These are phyloP conservation scores for Bombus haemorrhoidalis DNA, from an alignment of 1,140 invertebrate genomes.

Conservation along the genomic window DNA sequence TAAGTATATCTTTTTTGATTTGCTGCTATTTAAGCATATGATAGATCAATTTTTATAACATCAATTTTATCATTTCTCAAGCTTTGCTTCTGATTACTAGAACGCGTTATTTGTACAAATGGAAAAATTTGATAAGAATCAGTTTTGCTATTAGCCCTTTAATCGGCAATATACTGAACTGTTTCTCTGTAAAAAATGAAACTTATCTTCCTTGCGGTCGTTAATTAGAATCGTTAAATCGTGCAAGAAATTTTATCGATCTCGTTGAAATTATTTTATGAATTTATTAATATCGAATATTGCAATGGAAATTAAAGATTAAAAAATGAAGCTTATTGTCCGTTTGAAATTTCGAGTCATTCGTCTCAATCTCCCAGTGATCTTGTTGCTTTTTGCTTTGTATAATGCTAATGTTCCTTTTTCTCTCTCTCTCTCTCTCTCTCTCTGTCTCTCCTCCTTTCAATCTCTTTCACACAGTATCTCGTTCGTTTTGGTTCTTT, in stretches of 20 bases:
- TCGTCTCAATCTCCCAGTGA: slow-evolving; percentile 2
- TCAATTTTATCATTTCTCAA: background rate
- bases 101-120: background rate
- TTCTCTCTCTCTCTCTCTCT: slow-evolving; percentile 35
- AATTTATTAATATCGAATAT: background rate
- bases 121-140: too few relatives aligned
- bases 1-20: background rate
- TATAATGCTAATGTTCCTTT: slow-evolving; percentile 35
- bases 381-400: background rate
- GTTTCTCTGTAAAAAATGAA: too few relatives aligned
- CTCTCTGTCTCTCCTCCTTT: slow-evolving; percentile 18
- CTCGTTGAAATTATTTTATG: background rate
- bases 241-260: background rate
- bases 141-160: background rate
- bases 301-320: background rate
- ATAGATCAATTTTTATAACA: background rate
- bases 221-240: background rate
- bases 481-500: background rate
- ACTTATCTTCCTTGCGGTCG: background rate
- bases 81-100: background rate
- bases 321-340: background rate
- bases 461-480: background rate
- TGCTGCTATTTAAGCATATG: too few relatives aligned
- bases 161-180: too few relatives aligned
- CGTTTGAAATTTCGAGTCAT: background rate